Percentiles rank a stretch among this genome's conserved stretches.
Conservation (phyloP, 2,113 vertebrate genomes). For the Sander lucioperca region DNA sequence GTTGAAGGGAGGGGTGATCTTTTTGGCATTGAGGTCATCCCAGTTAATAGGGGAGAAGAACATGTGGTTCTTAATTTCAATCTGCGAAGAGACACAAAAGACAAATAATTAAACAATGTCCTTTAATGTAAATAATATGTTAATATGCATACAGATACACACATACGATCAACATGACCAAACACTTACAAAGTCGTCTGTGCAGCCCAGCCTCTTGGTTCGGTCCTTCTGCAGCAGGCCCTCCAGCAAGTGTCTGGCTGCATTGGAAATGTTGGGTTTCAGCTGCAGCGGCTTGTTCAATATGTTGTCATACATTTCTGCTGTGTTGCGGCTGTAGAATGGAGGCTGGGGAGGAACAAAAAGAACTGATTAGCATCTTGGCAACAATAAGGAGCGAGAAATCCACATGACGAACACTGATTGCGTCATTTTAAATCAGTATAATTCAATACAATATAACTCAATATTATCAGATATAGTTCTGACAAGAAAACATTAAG, state of each 20-base stretch:
- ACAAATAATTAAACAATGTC: conserved; percentile 9
- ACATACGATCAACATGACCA: background rate
- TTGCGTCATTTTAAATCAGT: background rate
- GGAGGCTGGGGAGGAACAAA: conserved; percentile 87
- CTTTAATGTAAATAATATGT: background rate
- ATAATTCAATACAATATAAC: background rate
- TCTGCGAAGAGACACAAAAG: conserved; percentile 83
- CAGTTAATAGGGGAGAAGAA: conserved; percentile 99
- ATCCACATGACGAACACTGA: background rate
- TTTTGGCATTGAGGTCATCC: conserved; percentile 99
- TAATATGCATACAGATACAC: background rate
- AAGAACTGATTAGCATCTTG: conserved; percentile 1
- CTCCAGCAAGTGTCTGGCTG: conserved; percentile 94
- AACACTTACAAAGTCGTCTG: conserved; percentile 95
- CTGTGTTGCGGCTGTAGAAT: conserved; percentile 98
- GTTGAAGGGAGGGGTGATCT: conserved; percentile 98
- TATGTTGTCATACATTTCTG: conserved; percentile 99
- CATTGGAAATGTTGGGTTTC: conserved; percentile 98
- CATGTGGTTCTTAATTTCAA: conserved; percentile 97
- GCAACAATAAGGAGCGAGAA: background rate
- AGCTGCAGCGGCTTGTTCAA: conserved; percentile 98
- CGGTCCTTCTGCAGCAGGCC: conserved; percentile 96
- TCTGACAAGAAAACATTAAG: background rate
- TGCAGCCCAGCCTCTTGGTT: conserved; percentile 94
- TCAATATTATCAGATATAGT: background rate